Evolutionary conservation across 2,888 invertebrate species (phyloP), one percentile per base, ranked within the genome.

Genomic region (Mimas tiliae): DNA sequence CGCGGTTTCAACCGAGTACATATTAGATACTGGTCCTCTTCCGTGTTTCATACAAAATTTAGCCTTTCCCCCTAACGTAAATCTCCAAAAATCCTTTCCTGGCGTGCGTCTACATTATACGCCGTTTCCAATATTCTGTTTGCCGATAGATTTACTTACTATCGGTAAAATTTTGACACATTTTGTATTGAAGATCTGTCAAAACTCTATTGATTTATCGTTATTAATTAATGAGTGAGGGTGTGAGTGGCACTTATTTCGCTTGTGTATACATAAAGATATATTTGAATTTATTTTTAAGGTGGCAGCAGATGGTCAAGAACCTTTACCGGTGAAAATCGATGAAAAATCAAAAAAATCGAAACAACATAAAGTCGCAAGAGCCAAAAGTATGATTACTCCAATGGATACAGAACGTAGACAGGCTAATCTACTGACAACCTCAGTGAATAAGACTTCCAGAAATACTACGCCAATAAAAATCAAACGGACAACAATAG

Each of bases 291-390:
- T 27, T 11, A 47, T 38, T 64, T 66, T 62, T 42, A 7, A 83
- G 83, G 71, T 81, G 75, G 73, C 75, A 63, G 64, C 71, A 11
- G 73, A 77, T 42, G 71, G 66, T 6, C 75, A 74, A 52, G 67
- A 68, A 58, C 63, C 68, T 8, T 63, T 69, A 16, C 67, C 62
- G 42, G 52, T 65, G 16, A 76, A 69, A 65, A 42, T 65, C n/a
- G 71, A 74, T 0, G 47, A 8, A 69, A 71, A 58, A 58, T 38
- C n/a, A 16, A 83, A 76, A 45, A 83, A 81, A 74, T 12, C 19
- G 0, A 84, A 80, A 72, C 69, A 38, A 3, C 64, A 77, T 68
- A 82, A 79, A 69, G 65, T 78, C 1, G 81, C 72, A 68, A 80
- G 70, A 65, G 66, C 75, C 0, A 84, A 80, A 69, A 85, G 80